Base-by-base conservation (phyloP, 1,140 invertebrate genomes). In the Lerema accius region DNA sequence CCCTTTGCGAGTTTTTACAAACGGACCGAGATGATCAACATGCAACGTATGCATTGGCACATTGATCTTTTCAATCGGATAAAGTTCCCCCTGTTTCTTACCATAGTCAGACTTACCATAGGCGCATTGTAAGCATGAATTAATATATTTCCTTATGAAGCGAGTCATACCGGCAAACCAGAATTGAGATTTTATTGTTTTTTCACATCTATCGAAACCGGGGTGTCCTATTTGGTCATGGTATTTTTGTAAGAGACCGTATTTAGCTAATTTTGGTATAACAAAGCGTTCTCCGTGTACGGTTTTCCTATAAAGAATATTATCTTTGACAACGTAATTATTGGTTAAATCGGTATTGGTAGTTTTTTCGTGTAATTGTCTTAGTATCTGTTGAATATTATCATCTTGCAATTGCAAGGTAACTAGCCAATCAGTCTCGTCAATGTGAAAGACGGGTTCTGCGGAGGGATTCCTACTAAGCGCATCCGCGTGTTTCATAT, bases 401-500 rank as follows among this genome's bases (percentile, higher is more conserved):
- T 65, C 39, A 42, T 74, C 72, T 53, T 70, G 51, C 13, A 71
- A 7, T 46, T 82, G 62, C 0, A 56, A 11, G 5, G 62, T 73
- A 9, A 81, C n/a, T 11, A 72, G 23, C 76, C 78, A 82, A 16
- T 82, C 73, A 0, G 67, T 62, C 15, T 76, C 43, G n/a, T 69
- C 65, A 3, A 79, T 70, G 1, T 51, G 50, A 10, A 59, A 43
- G 0, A 48, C 46, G 0, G 13, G 5, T 28, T 7, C 10, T 13
- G 4, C 13, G 0, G 14, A 5, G 0, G 70, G 64, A 37, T 76
- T 69, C 0, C 79, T 26, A 37, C 84, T 86, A 3, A 86, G 53
- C 0, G 80, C 79, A 59, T 91, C 83, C 0, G 73, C 83, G 46
- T 86, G 83, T 16, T 23, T 48, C 61, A 69, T 63, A 4, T 23